Evolutionary conservation across 2,113 vertebrate species (phyloP).

Genomic region (Harpagus bidentatus): DNA sequence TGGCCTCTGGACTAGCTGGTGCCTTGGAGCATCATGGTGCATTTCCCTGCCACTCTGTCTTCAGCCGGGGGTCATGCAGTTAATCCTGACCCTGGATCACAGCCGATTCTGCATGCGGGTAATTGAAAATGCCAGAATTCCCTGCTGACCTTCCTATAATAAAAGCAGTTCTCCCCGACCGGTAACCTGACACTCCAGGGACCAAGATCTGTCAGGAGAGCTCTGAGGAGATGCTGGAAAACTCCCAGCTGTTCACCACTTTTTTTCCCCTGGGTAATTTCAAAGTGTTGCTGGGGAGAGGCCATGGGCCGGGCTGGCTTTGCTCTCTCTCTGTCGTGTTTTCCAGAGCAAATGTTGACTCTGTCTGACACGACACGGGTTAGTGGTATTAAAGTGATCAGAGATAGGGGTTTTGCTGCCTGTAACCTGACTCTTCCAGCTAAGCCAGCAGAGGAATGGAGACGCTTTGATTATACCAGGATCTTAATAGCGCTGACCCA

Average conservation of each 20-base stretch:
- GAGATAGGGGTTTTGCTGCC: conserved; percentile 58
- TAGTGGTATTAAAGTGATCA: conserved; percentile 72
- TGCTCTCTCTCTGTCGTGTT: conserved; percentile 6
- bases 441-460: not conserved
- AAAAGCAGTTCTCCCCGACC: conserved; percentile 26
- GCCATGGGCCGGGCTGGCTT: not conserved
- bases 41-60: conserved; percentile 54
- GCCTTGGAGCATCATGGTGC: conserved; percentile 45
- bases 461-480: conserved; percentile 10
- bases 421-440: conserved; percentile 62
- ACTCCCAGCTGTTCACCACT: conserved; percentile 58
- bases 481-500: not conserved
- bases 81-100: conserved; percentile 57
- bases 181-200: conserved; percentile 65
- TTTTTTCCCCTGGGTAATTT: not conserved
- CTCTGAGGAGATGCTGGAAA: conserved; percentile 40
- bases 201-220: conserved; percentile 19
- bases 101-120: conserved; percentile 38
- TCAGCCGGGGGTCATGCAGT: conserved; percentile 35
- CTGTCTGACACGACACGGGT: conserved; percentile 65
- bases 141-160: conserved; percentile 53
- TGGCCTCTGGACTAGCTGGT: conserved; percentile 14
- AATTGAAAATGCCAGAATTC: conserved; percentile 81
- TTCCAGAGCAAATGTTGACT: conserved; percentile 66
- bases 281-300: conserved; percentile 15